A percentile compares a stretch with the other conserved stretches of the same genome.
These are phyloP conservation scores for Nasua narica DNA, from an alignment of 2,797 vertebrate genomes.

Conservation along the genomic window DNA sequence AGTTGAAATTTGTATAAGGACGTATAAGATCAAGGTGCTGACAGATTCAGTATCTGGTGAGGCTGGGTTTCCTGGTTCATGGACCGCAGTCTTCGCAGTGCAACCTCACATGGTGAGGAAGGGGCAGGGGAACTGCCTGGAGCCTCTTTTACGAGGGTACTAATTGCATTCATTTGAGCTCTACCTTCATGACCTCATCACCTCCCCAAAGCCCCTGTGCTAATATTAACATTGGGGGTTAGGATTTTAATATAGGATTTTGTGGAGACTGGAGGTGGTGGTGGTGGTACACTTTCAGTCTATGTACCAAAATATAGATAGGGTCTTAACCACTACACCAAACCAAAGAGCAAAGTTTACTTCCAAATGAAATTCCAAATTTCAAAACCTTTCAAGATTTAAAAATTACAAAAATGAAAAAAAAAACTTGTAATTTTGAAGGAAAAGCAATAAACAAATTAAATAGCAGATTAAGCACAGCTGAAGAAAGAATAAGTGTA, in stretches of 20 bases:
- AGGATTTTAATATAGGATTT: not conserved
- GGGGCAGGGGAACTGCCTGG: not conserved
- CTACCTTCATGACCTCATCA: not conserved
- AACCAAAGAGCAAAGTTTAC: not conserved
- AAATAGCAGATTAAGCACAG: not conserved
- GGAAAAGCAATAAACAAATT: not conserved
- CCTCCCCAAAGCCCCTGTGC: not conserved
- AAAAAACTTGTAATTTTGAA: not conserved
- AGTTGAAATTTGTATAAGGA: not conserved
- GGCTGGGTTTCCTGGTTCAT: not conserved
- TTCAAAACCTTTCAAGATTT: slow-evolving; percentile 1
- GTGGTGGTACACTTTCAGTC: not conserved
- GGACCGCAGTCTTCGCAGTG: not conserved
- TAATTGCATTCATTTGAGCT: not conserved
- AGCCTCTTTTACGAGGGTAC: not conserved
- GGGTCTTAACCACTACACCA: not conserved
- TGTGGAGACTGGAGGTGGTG: not conserved
- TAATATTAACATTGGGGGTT: not conserved
- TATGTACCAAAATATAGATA: not conserved
- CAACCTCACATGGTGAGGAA: not conserved
- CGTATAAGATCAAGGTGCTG: not conserved
- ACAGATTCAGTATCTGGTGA: not conserved
- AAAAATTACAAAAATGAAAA: not conserved
- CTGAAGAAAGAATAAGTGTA: not conserved
- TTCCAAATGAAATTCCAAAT: not conserved